phyloP scores from a whole-genome alignment of 1,140 invertebrate species.

The Caerostris darwini region DNA sequence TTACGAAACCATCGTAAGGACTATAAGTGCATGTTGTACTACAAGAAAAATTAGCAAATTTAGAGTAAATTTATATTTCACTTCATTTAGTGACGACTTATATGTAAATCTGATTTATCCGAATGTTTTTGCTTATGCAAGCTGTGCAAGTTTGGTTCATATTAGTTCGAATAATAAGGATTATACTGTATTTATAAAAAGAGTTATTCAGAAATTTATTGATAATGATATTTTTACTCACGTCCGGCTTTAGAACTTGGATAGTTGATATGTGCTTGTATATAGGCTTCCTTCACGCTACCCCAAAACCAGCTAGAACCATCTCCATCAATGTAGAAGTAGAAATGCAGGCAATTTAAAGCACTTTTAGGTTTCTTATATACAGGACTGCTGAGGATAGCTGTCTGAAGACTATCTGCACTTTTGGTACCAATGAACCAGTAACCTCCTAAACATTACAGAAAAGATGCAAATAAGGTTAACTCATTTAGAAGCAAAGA shows the following conservation, averaged over 20 bases:
- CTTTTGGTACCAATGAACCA: not conserved
- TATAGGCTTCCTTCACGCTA: constrained; percentile 5
- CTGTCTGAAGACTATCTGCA: not conserved
- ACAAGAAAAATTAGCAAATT: no score
- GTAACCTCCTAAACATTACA: constrained; percentile 43
- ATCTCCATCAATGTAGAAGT: constrained; percentile 69
- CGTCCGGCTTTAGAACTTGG: constrained; percentile 31
- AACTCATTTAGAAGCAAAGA: no score
- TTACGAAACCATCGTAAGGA: no score
- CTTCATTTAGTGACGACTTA: no score
- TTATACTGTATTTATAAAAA: no score
- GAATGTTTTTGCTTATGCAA: no score
- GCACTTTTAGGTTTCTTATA: constrained; percentile 8
- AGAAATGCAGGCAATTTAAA: constrained; percentile 64
- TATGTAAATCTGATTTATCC: no score
- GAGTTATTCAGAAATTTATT: no score
- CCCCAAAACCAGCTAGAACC: not conserved
- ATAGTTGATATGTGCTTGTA: constrained; percentile 35
- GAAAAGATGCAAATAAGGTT: not conserved
- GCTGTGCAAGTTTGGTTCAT: no score
- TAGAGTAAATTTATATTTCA: no score
- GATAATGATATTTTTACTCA: not conserved
- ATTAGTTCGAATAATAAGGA: no score
- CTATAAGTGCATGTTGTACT: no score
- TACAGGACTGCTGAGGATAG: constrained; percentile 11